phyloP scores from a whole-genome alignment of 2,888 invertebrate species.

The Meiosimyza platycephala region DNA sequence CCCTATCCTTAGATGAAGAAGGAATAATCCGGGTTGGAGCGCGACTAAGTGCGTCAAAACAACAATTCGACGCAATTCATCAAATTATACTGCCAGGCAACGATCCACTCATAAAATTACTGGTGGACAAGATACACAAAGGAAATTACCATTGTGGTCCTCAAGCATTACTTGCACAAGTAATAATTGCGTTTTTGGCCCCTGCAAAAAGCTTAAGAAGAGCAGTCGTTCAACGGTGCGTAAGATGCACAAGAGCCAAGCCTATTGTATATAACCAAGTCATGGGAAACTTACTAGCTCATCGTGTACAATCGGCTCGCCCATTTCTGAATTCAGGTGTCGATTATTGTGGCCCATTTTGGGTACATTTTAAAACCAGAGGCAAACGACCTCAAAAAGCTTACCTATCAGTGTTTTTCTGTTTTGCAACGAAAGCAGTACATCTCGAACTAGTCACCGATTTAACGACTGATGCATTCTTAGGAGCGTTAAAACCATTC shows the following conservation, averaged over 20 bases:
- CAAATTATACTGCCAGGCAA: not conserved
- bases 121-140: not conserved
- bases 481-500: slow-evolving; percentile 36
- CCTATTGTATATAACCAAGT: too few relatives aligned
- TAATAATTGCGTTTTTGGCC: too few relatives aligned
- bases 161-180: not conserved
- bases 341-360: too few relatives aligned
- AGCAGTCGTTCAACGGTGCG: too few relatives aligned
- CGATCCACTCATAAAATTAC: not conserved
- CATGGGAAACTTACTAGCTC: too few relatives aligned
- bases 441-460: slow-evolving; percentile 38
- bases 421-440: slow-evolving; percentile 34
- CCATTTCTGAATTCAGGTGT: too few relatives aligned
- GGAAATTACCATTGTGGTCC: not conserved
- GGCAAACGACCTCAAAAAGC: slow-evolving; percentile 30
- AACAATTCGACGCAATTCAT: not conserved
- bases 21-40: not conserved
- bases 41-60: not conserved
- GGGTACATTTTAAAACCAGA: slow-evolving; percentile 1
- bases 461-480: slow-evolving; percentile 36
- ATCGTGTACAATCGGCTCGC: too few relatives aligned
- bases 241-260: too few relatives aligned
- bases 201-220: too few relatives aligned
- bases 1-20: not conserved
- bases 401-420: not conserved